phyloP scores from a whole-genome alignment of 2,797 vertebrate species.

The Alectoris magna region DNA sequence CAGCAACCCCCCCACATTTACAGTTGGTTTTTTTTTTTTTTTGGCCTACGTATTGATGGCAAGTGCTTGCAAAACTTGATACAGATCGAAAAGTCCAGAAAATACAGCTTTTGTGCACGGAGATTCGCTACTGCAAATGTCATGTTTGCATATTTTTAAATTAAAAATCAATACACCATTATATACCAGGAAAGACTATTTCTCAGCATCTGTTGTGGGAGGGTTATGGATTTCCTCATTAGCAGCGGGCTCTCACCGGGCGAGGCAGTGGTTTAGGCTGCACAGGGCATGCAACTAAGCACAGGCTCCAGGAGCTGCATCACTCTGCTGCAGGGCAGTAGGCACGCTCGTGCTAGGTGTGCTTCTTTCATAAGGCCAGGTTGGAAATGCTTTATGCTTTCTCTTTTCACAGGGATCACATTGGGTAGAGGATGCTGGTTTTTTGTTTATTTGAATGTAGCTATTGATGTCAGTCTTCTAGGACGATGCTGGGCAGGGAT shows the following conservation, averaged over 20 bases:
- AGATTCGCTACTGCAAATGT: slow-evolving; percentile 60
- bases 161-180: slow-evolving; percentile 71
- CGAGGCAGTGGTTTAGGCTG: accelerated
- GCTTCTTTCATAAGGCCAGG: background rate
- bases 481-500: background rate
- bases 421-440: background rate
- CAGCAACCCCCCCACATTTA: background rate
- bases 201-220: slow-evolving; percentile 31
- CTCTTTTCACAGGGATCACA: background rate
- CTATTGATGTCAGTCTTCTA: background rate
- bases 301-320: accelerated
- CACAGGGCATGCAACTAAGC: accelerated
- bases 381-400: background rate
- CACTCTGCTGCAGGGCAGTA: accelerated
- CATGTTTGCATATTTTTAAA: slow-evolving; percentile 71
- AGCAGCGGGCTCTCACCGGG: background rate
- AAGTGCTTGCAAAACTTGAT: slow-evolving; percentile 2
- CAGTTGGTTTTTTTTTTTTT: background rate
- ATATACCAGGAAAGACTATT: slow-evolving; percentile 14
- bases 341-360: accelerated
- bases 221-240: slow-evolving; percentile 69
- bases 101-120: slow-evolving; percentile 14
- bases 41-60: slow-evolving; percentile 3
- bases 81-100: slow-evolving; percentile 13
- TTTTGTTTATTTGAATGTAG: background rate